These are phyloP conservation scores for Crotalus tigris DNA, from an alignment of 2,113 vertebrate species.

Conservation along the genomic window DNA sequence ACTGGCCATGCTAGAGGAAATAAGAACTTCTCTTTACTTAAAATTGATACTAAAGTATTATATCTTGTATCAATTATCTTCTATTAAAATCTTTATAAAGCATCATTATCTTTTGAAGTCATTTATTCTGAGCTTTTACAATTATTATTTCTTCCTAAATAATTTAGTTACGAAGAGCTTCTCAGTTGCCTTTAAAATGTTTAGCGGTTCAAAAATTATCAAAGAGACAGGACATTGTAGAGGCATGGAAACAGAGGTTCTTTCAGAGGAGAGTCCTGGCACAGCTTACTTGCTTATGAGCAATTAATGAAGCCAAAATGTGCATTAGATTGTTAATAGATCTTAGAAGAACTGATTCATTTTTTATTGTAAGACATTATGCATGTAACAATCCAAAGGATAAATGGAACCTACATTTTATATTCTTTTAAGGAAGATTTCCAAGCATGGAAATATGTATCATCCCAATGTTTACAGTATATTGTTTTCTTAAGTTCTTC, in stretches of 20 bases:
- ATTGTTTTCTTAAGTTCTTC: neutral
- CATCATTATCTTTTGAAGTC: conserved; percentile 34
- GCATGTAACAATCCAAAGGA: neutral
- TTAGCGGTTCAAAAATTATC: conserved; percentile 40
- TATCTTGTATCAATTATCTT: neutral
- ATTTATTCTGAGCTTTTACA: neutral
- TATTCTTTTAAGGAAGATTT: neutral
- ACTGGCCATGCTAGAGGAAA: neutral
- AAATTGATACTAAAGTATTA: conserved; percentile 14
- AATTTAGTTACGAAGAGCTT: conserved; percentile 55
- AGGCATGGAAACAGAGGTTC: neutral
- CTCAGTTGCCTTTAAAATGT: conserved; percentile 48
- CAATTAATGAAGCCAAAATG: conserved; percentile 19
- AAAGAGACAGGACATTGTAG: conserved; percentile 27
- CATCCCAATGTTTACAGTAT: neutral
- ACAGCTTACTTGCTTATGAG: neutral
- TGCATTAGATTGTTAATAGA: neutral
- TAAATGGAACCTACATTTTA: neutral
- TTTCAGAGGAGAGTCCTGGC: neutral
- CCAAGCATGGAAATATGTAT: neutral
- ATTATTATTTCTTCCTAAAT: conserved; percentile 7
- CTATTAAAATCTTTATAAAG: neutral
- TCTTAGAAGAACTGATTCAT: neutral
- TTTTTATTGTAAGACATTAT: neutral
- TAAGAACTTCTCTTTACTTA: neutral